phyloP scores from a whole-genome alignment of 2,113 vertebrate genomes.

The Dryoscopus gambensis region DNA sequence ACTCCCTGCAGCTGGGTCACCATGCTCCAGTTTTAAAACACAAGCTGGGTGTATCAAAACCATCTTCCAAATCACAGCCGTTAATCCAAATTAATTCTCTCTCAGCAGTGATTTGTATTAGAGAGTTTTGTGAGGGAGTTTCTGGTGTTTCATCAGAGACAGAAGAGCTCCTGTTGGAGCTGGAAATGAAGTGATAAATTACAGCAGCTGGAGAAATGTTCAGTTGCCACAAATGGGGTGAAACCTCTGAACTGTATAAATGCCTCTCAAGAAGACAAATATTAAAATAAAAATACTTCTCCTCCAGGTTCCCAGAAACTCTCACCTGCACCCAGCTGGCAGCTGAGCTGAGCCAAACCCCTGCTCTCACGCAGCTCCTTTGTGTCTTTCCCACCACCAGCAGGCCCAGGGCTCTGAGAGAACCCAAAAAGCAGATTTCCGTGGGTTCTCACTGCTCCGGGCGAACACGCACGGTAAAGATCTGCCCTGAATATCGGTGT shows the following conservation, averaged over 20 bases:
- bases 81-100: neutral
- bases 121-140: neutral
- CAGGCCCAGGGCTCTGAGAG: neutral
- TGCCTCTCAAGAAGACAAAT: neutral
- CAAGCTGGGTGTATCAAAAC: neutral
- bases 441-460: neutral
- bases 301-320: neutral
- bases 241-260: neutral
- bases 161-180: neutral
- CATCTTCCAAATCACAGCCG: neutral
- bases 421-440: neutral
- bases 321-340: neutral
- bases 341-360: neutral
- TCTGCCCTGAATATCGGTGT: neutral
- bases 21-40: neutral
- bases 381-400: neutral
- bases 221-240: neutral
- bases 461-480: neutral
- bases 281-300: rapidly evolving
- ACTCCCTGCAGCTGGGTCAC: neutral
- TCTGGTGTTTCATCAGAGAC: neutral
- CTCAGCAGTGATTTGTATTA: neutral
- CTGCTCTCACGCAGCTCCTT: neutral
- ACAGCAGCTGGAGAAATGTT: neutral
- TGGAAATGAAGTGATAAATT: neutral